Conservation (phyloP, 2,113 vertebrate genomes). For the Chloropsis hardwickii region DNA sequence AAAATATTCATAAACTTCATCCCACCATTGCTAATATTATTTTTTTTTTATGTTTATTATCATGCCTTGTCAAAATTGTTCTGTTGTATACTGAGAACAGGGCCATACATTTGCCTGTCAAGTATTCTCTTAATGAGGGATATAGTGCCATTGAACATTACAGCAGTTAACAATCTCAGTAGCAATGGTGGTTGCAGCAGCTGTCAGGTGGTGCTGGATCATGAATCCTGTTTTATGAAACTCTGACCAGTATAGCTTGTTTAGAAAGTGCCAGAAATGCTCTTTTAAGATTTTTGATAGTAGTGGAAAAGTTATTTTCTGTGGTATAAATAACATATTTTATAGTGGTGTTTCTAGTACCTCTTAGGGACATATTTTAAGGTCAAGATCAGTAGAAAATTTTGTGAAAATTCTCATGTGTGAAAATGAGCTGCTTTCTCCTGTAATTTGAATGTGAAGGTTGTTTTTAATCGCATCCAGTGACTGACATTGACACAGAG, state of each 20-base stretch:
- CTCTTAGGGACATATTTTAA: neutral
- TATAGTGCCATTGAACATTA: neutral
- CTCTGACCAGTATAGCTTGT: neutral
- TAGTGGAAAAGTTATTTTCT: neutral
- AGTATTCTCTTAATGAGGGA: neutral
- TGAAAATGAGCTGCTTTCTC: neutral
- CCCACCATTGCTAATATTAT: neutral
- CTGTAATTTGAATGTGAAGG: neutral
- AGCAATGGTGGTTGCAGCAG: neutral
- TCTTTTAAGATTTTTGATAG: neutral
- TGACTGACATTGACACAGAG: neutral
- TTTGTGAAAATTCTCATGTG: neutral
- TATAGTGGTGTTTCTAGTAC: neutral
- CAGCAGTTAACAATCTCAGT: neutral
- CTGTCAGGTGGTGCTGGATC: constrained; percentile 2
- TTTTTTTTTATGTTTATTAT: neutral
- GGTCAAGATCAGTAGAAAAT: neutral
- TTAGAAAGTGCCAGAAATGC: neutral
- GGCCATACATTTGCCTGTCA: neutral
- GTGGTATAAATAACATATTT: neutral
- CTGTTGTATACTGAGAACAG: neutral
- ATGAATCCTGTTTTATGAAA: neutral
- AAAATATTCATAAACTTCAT: neutral
- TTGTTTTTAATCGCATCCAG: neutral
- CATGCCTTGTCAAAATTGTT: neutral